Evolutionary conservation across 2,797 vertebrate species (phyloP).

Genomic region (Spatula clypeata): DNA sequence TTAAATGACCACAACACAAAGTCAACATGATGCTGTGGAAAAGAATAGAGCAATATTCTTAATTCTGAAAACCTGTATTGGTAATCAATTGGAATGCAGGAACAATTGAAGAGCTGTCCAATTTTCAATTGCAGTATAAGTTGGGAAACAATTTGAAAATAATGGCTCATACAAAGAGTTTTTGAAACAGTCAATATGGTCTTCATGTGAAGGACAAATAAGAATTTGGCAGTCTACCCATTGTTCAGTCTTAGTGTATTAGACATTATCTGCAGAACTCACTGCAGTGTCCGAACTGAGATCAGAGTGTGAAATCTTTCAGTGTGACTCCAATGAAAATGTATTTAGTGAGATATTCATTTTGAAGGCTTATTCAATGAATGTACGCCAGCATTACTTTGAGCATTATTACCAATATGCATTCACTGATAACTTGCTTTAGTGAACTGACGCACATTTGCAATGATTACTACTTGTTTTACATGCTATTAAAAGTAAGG

Average conservation of each 20-base stretch:
- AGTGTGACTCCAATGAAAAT: constrained; percentile 21
- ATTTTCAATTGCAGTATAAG: constrained; percentile 95
- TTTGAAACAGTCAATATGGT: constrained; percentile 94
- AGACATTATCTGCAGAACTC: constrained; percentile 74
- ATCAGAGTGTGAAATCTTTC: constrained; percentile 25
- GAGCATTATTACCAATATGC: background rate
- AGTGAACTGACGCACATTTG: background rate
- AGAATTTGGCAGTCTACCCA: constrained; percentile 82
- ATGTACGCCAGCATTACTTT: background rate
- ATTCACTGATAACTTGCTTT: background rate
- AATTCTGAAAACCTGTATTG: constrained; percentile 94
- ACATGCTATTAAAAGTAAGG: background rate
- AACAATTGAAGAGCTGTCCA: constrained; percentile 97
- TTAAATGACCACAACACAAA: constrained; percentile 90
- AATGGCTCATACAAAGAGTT: constrained; percentile 91
- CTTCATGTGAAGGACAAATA: constrained; percentile 95
- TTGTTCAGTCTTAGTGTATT: constrained; percentile 66
- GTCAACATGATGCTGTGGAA: constrained; percentile 80
- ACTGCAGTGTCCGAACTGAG: background rate
- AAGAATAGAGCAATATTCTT: constrained; percentile 88
- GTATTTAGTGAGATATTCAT: background rate
- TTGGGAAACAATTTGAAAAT: constrained; percentile 99
- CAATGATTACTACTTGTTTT: background rate
- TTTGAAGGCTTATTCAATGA: background rate
- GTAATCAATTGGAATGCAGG: constrained; percentile 96